These are phyloP conservation scores for Aricia artaxerxes DNA, from an alignment of 2,888 invertebrate genomes.

Conservation along the genomic window DNA sequence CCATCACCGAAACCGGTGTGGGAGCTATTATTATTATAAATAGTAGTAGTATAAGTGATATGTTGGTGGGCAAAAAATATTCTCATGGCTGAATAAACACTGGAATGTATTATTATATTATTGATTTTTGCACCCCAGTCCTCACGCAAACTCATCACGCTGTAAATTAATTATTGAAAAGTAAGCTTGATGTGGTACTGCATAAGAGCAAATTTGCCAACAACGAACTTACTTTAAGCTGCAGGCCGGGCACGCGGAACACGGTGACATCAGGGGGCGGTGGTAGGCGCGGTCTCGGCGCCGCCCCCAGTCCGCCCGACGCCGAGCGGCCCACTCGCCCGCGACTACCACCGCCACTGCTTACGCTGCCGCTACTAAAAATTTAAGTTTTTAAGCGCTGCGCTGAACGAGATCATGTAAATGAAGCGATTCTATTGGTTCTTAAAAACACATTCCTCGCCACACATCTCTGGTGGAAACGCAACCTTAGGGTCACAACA, in stretches of 20 bases:
- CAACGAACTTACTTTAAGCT: conserved; percentile 84
- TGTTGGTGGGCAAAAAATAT: neutral
- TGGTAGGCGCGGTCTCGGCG: conserved; percentile 59
- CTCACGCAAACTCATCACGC: too few relatives aligned
- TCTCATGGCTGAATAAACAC: neutral
- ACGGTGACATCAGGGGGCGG: conserved; percentile 89
- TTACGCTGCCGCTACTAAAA: neutral
- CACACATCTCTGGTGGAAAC: too few relatives aligned
- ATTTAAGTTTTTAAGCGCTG: too few relatives aligned
- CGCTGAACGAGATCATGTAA: too few relatives aligned
- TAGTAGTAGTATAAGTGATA: neutral
- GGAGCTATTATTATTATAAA: too few relatives aligned
- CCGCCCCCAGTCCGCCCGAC: conserved; percentile 52
- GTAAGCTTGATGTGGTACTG: too few relatives aligned
- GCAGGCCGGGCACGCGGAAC: conserved; percentile 94
- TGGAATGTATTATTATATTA: neutral
- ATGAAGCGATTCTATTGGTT: too few relatives aligned
- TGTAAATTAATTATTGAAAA: too few relatives aligned
- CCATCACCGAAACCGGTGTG: too few relatives aligned
- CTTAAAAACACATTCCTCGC: too few relatives aligned
- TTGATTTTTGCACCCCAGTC: neutral
- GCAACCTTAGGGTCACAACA: too few relatives aligned
- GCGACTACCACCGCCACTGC: conserved; percentile 55
- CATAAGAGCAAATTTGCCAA: neutral
- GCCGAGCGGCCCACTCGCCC: conserved; percentile 86